These are phyloP conservation scores for Cataglyphis rosenhaueri DNA, from an alignment of 2,888 invertebrate species.

Conservation along the genomic window DNA sequence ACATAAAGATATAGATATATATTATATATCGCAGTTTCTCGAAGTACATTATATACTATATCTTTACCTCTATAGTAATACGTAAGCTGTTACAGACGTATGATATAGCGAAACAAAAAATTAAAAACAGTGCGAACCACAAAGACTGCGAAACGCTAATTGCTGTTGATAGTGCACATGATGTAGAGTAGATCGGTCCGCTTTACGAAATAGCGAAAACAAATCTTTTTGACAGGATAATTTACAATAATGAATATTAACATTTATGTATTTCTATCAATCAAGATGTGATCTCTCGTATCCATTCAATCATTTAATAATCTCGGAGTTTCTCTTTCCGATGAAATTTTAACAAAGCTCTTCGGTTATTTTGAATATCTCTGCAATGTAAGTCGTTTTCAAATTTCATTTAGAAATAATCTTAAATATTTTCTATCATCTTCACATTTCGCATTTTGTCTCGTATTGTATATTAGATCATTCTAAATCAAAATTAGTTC, in stretches of 20 bases:
- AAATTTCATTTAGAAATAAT: background rate
- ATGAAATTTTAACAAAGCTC: constrained; percentile 16
- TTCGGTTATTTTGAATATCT: background rate
- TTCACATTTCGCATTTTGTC: constrained; percentile 31
- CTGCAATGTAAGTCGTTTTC: background rate
- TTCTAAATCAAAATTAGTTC: constrained; percentile 24
- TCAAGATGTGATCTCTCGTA: background rate
- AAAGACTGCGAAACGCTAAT: background rate
- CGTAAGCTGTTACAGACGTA: background rate
- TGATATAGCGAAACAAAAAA: background rate
- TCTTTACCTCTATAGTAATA: background rate
- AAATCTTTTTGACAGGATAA: background rate
- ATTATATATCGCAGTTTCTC: background rate
- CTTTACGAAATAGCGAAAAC: background rate
- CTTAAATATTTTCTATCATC: constrained; percentile 14
- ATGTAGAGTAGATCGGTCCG: background rate
- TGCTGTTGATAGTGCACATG: background rate
- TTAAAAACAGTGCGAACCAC: background rate
- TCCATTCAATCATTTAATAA: constrained; percentile 9
- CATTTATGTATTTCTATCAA: background rate
- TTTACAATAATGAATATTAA: background rate
- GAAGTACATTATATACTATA: background rate
- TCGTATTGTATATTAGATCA: background rate
- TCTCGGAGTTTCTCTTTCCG: background rate
- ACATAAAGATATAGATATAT: background rate